Conservation (phyloP, 2,113 vertebrate species). For the Ochotona curzoniae region DNA sequence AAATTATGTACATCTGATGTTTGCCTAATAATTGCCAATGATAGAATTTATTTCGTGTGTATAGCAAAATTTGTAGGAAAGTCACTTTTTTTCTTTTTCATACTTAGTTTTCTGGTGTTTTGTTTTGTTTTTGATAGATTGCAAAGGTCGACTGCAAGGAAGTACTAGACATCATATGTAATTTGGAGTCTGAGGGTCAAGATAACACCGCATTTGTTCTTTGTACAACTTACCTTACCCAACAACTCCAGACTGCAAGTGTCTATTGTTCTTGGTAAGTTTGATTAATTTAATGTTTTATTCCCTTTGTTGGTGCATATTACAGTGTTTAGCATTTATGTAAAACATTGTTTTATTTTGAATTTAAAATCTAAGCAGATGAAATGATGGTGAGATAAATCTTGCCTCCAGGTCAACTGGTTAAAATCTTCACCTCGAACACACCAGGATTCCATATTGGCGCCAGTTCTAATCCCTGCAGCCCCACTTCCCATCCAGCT, state of each 20-base stretch:
- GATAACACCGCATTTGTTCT: constrained; percentile 97
- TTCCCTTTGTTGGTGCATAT: constrained; percentile 46
- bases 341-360: constrained; percentile 50
- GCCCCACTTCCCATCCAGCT: no score
- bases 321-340: constrained; percentile 39
- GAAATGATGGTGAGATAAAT: constrained; percentile 59
- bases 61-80: constrained; percentile 64
- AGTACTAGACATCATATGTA: constrained; percentile 96
- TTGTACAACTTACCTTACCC: constrained; percentile 97
- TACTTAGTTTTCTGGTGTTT: constrained; percentile 45
- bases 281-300: constrained; percentile 39
- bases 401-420: constrained; percentile 13
- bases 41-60: constrained; percentile 43
- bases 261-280: constrained; percentile 97
- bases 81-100: constrained; percentile 63
- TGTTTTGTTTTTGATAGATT: constrained; percentile 88
- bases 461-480: no score
- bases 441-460: no score
- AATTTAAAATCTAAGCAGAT: constrained; percentile 46
- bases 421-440: no score
- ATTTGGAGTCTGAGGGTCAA: constrained; percentile 97
- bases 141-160: constrained; percentile 97
- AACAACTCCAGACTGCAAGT: constrained; percentile 96
- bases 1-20: constrained; percentile 21
- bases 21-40: constrained; percentile 14